These are phyloP conservation scores for Notiomystis cincta DNA, from an alignment of 2,113 vertebrate species.

Conservation along the genomic window DNA sequence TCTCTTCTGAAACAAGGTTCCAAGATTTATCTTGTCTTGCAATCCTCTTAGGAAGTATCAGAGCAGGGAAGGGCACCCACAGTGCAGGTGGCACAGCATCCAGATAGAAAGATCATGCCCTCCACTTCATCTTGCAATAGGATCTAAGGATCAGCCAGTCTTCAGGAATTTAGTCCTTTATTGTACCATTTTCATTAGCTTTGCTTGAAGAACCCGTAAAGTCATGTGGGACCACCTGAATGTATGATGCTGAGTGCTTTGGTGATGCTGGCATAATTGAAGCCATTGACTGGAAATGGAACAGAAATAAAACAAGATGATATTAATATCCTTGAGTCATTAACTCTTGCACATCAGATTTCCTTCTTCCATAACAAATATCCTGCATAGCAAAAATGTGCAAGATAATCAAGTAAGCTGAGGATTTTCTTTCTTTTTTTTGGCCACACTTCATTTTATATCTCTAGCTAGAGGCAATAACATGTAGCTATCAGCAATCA, in stretches of 20 bases:
- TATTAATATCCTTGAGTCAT: background rate
- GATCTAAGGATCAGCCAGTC: background rate
- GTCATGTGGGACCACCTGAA: background rate
- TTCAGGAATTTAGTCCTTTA: background rate
- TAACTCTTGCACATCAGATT: background rate
- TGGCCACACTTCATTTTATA: background rate
- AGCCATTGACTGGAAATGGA: background rate
- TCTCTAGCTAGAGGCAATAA: background rate
- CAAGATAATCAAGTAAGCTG: background rate
- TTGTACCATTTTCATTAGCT: background rate
- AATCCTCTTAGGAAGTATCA: background rate
- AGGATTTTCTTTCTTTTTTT: background rate
- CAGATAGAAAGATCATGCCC: background rate
- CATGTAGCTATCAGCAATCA: background rate
- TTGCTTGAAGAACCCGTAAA: background rate
- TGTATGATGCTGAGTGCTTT: background rate
- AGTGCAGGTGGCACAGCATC: background rate
- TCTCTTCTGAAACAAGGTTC: background rate
- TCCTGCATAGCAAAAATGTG: background rate
- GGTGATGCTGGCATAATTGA: background rate
- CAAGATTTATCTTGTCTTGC: background rate
- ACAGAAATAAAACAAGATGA: background rate
- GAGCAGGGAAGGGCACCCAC: background rate
- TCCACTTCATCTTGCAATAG: rapidly evolving
- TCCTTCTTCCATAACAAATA: background rate